Evolutionary conservation across 2,113 vertebrate genomes (phyloP).

Genomic region (Ophthalmolycus amberensis): DNA sequence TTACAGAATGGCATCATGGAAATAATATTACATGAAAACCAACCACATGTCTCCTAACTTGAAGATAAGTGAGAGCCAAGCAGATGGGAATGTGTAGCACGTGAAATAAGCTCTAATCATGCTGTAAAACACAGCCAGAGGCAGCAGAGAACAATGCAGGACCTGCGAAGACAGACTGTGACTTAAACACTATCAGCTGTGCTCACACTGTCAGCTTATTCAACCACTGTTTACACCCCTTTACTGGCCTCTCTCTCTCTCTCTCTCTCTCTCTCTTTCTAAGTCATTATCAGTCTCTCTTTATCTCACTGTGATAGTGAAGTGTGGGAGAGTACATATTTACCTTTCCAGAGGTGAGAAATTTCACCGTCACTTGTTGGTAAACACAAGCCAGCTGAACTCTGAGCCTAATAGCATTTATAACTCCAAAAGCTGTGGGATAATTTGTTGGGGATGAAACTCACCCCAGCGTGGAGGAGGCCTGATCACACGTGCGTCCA

Average conservation of each 20-base stretch:
- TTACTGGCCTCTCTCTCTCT: conserved; percentile 53
- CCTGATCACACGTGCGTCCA: too few species aligned
- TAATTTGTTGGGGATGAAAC: too few species aligned
- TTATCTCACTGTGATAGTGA: conserved; percentile 52
- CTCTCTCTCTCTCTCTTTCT: conserved; percentile 22
- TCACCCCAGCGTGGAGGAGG: too few species aligned
- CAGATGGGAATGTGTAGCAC: conserved; percentile 68
- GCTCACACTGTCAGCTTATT: conserved; percentile 83
- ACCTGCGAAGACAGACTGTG: conserved; percentile 75
- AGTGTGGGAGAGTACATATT: conserved; percentile 76
- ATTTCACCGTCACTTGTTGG: conserved; percentile 73
- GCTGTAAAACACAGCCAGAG: conserved; percentile 77
- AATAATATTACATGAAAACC: not conserved
- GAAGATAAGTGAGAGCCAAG: not conserved
- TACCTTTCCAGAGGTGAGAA: conserved; percentile 72
- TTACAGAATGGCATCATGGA: not conserved
- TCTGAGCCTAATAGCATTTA: conserved; percentile 42
- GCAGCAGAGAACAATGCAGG: conserved; percentile 76
- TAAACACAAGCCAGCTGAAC: conserved; percentile 70
- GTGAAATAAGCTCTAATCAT: conserved; percentile 83
- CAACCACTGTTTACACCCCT: conserved; percentile 77
- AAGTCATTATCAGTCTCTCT: conserved; percentile 49
- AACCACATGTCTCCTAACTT: conserved; percentile 8
- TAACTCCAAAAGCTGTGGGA: conserved; percentile 6
- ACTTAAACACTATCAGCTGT: conserved; percentile 89